These are phyloP conservation scores for Agrotis segetum DNA, from an alignment of 2,888 invertebrate species.

Conservation along the genomic window DNA sequence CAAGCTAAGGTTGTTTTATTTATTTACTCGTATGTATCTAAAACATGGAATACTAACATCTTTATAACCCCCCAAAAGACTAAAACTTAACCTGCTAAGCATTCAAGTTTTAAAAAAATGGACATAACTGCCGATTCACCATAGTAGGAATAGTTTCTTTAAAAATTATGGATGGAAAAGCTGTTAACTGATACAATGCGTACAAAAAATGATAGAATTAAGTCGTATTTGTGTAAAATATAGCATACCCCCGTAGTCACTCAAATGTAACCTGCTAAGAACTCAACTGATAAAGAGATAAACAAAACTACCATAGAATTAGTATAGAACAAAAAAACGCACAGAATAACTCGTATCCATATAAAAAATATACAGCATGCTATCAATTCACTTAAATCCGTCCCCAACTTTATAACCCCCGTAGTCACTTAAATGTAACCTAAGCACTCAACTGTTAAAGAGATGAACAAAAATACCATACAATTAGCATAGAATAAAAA, in stretches of 20 bases:
- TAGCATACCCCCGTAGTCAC: background rate
- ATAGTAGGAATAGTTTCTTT: conserved; percentile 61
- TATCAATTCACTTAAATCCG: background rate
- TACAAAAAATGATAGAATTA: background rate
- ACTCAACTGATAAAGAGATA: too few relatives aligned
- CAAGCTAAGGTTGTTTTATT: conserved; percentile 8
- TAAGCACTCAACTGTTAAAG: conserved; percentile 35
- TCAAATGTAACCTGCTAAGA: too few relatives aligned
- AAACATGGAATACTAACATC: background rate
- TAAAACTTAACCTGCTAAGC: conserved; percentile 45
- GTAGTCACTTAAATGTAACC: conserved; percentile 41
- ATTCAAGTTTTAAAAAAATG: conserved; percentile 27
- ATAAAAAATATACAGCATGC: too few relatives aligned
- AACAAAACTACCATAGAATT: conserved; percentile 41
- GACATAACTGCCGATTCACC: conserved; percentile 47
- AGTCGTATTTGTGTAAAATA: background rate
- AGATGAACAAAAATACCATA: conserved; percentile 40
- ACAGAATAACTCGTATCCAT: background rate
- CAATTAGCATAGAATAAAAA: conserved; percentile 25
- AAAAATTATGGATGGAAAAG: background rate
- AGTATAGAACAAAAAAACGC: background rate
- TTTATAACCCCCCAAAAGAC: conserved; percentile 1
- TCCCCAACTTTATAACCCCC: conserved; percentile 1
- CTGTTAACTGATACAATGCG: background rate
- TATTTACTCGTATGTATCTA: too few relatives aligned